phyloP scores from a whole-genome alignment of 2,888 invertebrate genomes.

The Cactoblastis cactorum region DNA sequence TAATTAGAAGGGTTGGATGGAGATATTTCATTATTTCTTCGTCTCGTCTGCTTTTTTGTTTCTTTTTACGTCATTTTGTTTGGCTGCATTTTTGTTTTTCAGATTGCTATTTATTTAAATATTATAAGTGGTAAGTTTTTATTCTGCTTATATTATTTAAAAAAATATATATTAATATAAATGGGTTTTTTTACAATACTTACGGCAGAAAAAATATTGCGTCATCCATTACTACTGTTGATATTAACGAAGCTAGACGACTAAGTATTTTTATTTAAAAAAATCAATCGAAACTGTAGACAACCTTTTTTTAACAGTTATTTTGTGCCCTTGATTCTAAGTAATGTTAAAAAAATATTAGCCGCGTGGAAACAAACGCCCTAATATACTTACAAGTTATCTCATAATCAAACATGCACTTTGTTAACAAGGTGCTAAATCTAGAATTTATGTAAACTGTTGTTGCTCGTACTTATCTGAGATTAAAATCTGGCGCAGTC shows the following conservation, averaged over 20 bases:
- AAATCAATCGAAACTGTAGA: too few relatives aligned
- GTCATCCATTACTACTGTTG: too few relatives aligned
- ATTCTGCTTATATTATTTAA: too few relatives aligned
- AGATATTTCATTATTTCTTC: slow-evolving; percentile 75
- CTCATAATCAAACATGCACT: slow-evolving; percentile 72
- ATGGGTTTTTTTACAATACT: too few relatives aligned
- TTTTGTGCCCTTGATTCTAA: too few relatives aligned
- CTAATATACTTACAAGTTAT: slow-evolving; percentile 48
- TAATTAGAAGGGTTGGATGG: slow-evolving; percentile 78
- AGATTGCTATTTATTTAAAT: background rate
- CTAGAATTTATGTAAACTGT: slow-evolving; percentile 77
- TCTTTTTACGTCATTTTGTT: slow-evolving; percentile 2
- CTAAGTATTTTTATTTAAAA: too few relatives aligned
- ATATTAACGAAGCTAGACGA: too few relatives aligned
- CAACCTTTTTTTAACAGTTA: background rate
- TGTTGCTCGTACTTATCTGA: slow-evolving; percentile 68
- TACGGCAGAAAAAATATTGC: too few relatives aligned
- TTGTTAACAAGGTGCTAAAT: slow-evolving; percentile 77
- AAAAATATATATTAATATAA: too few relatives aligned
- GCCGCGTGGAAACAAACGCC: slow-evolving; percentile 18
- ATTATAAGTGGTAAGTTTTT: too few relatives aligned
- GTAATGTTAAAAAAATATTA: background rate
- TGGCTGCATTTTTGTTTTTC: slow-evolving; percentile 1
- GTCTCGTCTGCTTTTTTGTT: slow-evolving; percentile 28
- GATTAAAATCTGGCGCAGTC: slow-evolving; percentile 72